A percentile compares a stretch with the other conserved stretches of the same genome.
Evolutionary conservation across 2,797 vertebrate genomes (phyloP).

Genomic region (Leontopithecus rosalia): DNA sequence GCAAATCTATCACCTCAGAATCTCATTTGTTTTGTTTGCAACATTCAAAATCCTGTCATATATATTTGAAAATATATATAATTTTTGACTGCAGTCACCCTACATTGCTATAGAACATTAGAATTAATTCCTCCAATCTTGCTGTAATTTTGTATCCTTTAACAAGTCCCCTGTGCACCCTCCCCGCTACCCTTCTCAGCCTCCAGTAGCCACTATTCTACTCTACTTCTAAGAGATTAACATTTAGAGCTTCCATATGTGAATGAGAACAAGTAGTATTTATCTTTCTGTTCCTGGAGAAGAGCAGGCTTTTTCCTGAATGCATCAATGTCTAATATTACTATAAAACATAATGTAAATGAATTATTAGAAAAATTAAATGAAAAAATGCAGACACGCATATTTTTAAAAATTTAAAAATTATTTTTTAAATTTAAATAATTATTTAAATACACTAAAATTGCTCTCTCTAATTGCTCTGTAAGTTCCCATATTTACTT

Average conservation of each 20-base stretch:
- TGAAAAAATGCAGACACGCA: background rate
- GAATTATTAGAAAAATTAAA: conserved; percentile 3
- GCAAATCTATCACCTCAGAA: background rate
- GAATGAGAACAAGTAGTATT: background rate
- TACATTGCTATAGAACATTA: background rate
- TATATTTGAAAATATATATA: background rate
- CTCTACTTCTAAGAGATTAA: background rate
- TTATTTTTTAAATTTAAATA: background rate
- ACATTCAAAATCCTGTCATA: background rate
- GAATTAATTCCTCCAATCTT: background rate
- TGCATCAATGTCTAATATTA: background rate
- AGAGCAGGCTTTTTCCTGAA: background rate
- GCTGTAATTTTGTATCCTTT: background rate
- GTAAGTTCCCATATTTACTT: background rate
- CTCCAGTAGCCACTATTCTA: background rate
- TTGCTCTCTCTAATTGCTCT: background rate
- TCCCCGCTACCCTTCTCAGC: background rate
- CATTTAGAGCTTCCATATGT: background rate
- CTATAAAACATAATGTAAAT: background rate
- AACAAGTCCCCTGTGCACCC: background rate
- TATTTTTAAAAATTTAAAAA: background rate
- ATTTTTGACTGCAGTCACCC: background rate
- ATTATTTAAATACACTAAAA: background rate
- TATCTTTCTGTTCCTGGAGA: background rate
- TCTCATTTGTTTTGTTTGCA: background rate